Conservation (phyloP, 2,888 invertebrate species). For the Galeruca laticollis region DNA sequence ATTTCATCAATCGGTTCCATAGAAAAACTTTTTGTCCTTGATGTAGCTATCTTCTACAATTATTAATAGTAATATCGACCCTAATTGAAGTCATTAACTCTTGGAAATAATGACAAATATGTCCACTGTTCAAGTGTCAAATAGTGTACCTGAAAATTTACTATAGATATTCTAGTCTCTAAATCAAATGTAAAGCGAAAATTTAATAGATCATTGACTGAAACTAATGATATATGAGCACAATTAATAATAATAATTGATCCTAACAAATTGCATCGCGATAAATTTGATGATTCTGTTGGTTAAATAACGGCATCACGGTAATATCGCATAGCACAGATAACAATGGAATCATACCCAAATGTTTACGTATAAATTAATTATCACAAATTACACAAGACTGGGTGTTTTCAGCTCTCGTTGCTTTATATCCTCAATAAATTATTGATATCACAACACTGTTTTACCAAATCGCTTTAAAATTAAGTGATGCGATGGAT, state of each 20-base stretch:
- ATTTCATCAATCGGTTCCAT: no score
- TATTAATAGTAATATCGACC: no score
- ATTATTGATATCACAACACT: conserved; percentile 21
- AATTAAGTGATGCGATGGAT: conserved; percentile 15
- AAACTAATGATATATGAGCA: conserved; percentile 28
- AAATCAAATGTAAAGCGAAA: conserved; percentile 41
- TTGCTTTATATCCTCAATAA: conserved; percentile 21
- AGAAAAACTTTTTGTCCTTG: no score
- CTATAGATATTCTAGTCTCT: neutral
- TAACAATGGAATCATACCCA: conserved; percentile 39
- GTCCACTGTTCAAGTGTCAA: neutral
- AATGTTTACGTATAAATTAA: conserved; percentile 45
- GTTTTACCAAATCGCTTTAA: conserved; percentile 15
- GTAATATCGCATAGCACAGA: conserved; percentile 36
- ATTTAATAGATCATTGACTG: conserved; percentile 30
- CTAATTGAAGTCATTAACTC: neutral
- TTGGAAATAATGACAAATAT: neutral
- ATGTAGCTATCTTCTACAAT: no score
- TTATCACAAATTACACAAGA: conserved; percentile 38
- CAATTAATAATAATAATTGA: conserved; percentile 37
- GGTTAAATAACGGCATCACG: conserved; percentile 38
- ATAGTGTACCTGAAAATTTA: neutral
- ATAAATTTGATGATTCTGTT: conserved; percentile 41
- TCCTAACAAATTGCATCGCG: conserved; percentile 40
- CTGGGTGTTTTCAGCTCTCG: conserved; percentile 24